phyloP scores from a whole-genome alignment of 2,113 vertebrate species.

The Tetrao urogallus region DNA sequence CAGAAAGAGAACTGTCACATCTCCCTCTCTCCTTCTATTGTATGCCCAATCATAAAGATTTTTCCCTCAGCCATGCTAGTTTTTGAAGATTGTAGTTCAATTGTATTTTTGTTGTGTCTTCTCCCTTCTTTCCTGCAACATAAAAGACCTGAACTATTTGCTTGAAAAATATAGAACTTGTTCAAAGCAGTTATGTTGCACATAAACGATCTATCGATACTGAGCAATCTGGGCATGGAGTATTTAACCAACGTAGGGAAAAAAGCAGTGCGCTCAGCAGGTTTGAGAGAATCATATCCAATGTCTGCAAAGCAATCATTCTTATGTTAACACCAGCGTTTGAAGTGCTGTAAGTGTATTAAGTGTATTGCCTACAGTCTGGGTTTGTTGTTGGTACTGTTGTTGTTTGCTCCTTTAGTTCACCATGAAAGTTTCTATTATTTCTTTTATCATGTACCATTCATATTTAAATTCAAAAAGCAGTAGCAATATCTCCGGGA shows the following conservation, averaged over 20 bases:
- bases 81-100: slow-evolving; percentile 64
- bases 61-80: slow-evolving; percentile 41
- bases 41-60: slow-evolving; percentile 9
- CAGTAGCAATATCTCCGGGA: background rate
- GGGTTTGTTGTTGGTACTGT: rapidly evolving
- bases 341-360: background rate
- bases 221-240: background rate
- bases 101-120: background rate
- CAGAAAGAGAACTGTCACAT: background rate
- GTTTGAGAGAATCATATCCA: slow-evolving; percentile 11
- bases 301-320: slow-evolving; percentile 48
- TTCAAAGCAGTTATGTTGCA: background rate
- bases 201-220: background rate
- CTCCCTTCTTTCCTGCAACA: background rate
- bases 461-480: background rate
- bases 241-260: slow-evolving; percentile 18
- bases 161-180: slow-evolving; percentile 3
- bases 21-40: background rate
- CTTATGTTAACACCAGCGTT: slow-evolving; percentile 34
- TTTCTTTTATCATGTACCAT: background rate
- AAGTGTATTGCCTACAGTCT: background rate
- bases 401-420: background rate
- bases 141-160: slow-evolving; percentile 34
- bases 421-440: background rate
- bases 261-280: background rate